Evolutionary conservation across 2,888 invertebrate genomes (phyloP).

Genomic region (Drosophila monieri): DNA sequence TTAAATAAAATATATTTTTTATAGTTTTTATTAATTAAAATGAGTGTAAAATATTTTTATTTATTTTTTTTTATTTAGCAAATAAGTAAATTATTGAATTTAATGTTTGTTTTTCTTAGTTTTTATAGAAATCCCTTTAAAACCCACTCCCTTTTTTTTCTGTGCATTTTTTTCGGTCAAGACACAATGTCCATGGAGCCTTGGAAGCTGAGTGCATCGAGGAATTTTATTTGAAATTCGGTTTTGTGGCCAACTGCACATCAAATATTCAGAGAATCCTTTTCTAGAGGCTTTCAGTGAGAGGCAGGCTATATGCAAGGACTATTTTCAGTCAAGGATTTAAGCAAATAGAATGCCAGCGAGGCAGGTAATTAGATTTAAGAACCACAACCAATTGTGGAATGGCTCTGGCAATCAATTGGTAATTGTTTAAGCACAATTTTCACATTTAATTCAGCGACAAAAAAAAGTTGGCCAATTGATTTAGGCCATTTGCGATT

Average conservation of each 20-base stretch:
- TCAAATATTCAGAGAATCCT: not conserved
- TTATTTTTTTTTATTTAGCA: no score
- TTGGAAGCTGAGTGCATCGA: conserved; percentile 9
- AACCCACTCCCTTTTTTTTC: not conserved
- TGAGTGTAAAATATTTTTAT: no score
- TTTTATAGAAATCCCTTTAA: no score
- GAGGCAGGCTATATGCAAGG: no score
- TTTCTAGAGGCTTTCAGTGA: not conserved
- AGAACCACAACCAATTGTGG: not conserved
- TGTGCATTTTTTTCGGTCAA: not conserved
- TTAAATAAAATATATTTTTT: no score
- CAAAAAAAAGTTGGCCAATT: conserved; percentile 13
- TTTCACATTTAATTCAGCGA: conserved; percentile 3
- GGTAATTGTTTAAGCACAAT: not conserved
- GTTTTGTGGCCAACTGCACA: conserved; percentile 7
- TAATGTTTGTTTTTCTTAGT: no score
- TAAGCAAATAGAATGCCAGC: not conserved
- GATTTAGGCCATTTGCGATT: conserved; percentile 29
- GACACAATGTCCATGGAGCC: conserved; percentile 18
- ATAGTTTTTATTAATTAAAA: no score
- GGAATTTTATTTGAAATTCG: conserved; percentile 22
- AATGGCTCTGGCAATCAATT: not conserved
- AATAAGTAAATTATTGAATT: no score
- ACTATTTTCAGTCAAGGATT: not conserved
- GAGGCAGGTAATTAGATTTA: not conserved